Evolutionary conservation across 2,797 vertebrate species (phyloP).

Genomic region (Percopsis omiscomaycus): DNA sequence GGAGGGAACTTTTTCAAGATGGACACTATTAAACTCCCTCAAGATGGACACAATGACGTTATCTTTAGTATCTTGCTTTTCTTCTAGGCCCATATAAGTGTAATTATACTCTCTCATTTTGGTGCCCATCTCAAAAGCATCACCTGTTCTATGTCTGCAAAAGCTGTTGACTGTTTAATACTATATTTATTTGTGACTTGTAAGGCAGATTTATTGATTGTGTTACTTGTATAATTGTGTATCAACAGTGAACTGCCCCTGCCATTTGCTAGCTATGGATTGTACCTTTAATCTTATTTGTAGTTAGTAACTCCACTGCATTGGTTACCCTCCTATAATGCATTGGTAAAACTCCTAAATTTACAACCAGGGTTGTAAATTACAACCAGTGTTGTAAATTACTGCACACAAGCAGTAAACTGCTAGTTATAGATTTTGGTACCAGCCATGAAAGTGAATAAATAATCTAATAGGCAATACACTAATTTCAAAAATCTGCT

Average conservation of each 20-base stretch:
- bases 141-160: neutral
- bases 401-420: neutral
- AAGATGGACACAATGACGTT: conserved; percentile 24
- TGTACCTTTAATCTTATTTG: conserved; percentile 7
- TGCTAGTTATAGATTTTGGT: too few species aligned
- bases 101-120: conserved; percentile 15
- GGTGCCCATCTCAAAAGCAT: neutral
- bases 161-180: conserved; percentile 20
- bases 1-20: neutral
- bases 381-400: neutral
- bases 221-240: conserved; percentile 21
- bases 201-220: neutral
- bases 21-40: conserved; percentile 8
- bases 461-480: too few species aligned
- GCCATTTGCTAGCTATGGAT: conserved; percentile 12
- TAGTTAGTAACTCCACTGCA: neutral
- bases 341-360: too few species aligned
- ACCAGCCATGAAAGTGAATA: too few species aligned
- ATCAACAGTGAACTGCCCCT: conserved; percentile 15
- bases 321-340: neutral
- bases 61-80: conserved; percentile 10
- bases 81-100: conserved; percentile 24
- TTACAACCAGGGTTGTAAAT: neutral
- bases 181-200: conserved; percentile 51
- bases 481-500: too few species aligned